phyloP scores from a whole-genome alignment of 2,113 vertebrate species.

The Leucopsar rothschildi region DNA sequence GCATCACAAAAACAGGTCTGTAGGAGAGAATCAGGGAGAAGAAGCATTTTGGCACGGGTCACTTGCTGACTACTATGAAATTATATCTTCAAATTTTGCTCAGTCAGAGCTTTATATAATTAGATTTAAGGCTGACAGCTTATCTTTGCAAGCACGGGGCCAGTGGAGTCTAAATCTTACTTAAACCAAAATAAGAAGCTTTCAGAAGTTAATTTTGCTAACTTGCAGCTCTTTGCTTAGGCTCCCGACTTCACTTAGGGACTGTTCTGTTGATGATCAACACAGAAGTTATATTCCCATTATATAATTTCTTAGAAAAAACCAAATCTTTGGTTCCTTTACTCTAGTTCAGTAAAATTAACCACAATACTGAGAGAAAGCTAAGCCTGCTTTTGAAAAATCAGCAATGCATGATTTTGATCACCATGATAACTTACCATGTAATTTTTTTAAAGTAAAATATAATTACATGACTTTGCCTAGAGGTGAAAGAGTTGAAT shows the following conservation, averaged over 20 bases:
- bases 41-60: not conserved
- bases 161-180: not conserved
- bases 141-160: not conserved
- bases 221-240: not conserved
- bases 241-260: not conserved
- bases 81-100: not conserved
- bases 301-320: not conserved
- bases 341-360: not conserved
- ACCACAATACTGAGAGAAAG: not conserved
- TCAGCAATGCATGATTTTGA: not conserved
- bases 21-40: not conserved
- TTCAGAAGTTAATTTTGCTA: constrained; percentile 28
- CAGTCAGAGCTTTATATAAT: constrained; percentile 2
- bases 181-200: constrained; percentile 29
- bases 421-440: not conserved
- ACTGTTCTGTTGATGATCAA: not conserved
- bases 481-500: not conserved
- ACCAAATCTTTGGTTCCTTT: not conserved
- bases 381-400: not conserved
- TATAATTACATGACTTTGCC: not conserved
- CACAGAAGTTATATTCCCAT: not conserved
- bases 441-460: not conserved
- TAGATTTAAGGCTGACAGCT: not conserved
- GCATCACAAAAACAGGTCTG: not conserved
- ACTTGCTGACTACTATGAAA: not conserved